Evolutionary conservation across 2,888 invertebrate genomes (phyloP).

Genomic region (Phengaris arion): DNA sequence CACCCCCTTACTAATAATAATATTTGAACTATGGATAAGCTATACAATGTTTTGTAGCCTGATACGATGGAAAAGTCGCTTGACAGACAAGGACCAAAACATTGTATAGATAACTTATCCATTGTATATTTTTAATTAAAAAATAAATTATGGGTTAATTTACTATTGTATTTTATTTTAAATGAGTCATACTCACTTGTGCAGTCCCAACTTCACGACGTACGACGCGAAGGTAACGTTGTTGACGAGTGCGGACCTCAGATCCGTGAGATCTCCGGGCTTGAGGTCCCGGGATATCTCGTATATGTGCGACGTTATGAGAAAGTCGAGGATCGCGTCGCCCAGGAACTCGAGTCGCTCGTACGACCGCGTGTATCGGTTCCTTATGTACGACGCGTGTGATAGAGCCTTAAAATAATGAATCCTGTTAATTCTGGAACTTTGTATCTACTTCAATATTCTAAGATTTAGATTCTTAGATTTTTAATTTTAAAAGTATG

Average conservation of each 20-base stretch:
- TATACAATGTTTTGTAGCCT: too few species aligned
- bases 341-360: slow-evolving; percentile 95
- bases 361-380: slow-evolving; percentile 92
- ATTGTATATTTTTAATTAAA: too few species aligned
- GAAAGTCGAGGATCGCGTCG: slow-evolving; percentile 93
- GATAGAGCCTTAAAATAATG: slow-evolving; percentile 85
- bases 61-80: too few species aligned
- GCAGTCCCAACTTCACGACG: slow-evolving; percentile 90
- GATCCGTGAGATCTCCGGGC: slow-evolving; percentile 94
- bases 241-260: slow-evolving; percentile 97
- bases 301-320: slow-evolving; percentile 92
- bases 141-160: too few species aligned
- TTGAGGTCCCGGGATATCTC: slow-evolving; percentile 84
- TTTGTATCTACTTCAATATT: too few species aligned
- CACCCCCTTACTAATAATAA: too few species aligned
- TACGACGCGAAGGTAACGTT: slow-evolving; percentile 96
- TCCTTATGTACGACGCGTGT: slow-evolving; percentile 92
- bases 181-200: slow-evolving; percentile 81
- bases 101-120: too few species aligned
- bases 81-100: too few species aligned
- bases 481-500: too few species aligned
- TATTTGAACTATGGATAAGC: too few species aligned
- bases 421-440: not conserved
- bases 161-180: not conserved
- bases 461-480: too few species aligned